Evolutionary conservation across 2,888 invertebrate species (phyloP).

Genomic region (Diloba caeruleocephala): DNA sequence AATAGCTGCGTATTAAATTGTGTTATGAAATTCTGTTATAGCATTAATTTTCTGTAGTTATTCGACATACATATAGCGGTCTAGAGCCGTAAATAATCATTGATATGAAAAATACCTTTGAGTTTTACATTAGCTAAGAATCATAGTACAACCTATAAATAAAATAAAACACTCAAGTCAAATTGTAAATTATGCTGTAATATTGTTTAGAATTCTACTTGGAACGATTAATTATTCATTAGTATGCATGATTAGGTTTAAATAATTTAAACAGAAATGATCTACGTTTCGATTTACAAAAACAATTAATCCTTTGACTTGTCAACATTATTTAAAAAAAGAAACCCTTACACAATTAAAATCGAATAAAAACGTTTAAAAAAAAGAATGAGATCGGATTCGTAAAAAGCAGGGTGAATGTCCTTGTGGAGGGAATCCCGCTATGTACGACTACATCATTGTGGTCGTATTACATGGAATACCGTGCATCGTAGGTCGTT

Average conservation of each 20-base stretch:
- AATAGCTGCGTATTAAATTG: slow-evolving; percentile 45
- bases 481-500: slow-evolving; percentile 12
- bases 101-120: slow-evolving; percentile 9
- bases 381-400: slow-evolving; percentile 77
- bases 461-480: slow-evolving; percentile 58
- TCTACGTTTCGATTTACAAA: slow-evolving; percentile 50
- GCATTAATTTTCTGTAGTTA: neutral
- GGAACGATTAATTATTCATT: neutral
- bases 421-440: slow-evolving; percentile 70
- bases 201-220: no score
- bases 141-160: neutral
- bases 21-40: slow-evolving; percentile 20
- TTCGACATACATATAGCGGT: slow-evolving; percentile 1
- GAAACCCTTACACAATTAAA: slow-evolving; percentile 79
- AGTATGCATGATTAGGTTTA: neutral
- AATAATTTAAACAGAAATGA: slow-evolving; percentile 12
- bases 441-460: slow-evolving; percentile 42
- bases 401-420: slow-evolving; percentile 79
- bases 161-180: neutral
- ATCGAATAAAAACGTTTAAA: slow-evolving; percentile 72
- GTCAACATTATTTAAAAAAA: slow-evolving; percentile 76
- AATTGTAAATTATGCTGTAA: neutral
- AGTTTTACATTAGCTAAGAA: slow-evolving; percentile 7
- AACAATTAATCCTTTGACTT: slow-evolving; percentile 80
- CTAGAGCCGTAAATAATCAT: slow-evolving; percentile 22